Conservation (phyloP, 2,888 invertebrate species). For the Argyresthia goedartella region DNA sequence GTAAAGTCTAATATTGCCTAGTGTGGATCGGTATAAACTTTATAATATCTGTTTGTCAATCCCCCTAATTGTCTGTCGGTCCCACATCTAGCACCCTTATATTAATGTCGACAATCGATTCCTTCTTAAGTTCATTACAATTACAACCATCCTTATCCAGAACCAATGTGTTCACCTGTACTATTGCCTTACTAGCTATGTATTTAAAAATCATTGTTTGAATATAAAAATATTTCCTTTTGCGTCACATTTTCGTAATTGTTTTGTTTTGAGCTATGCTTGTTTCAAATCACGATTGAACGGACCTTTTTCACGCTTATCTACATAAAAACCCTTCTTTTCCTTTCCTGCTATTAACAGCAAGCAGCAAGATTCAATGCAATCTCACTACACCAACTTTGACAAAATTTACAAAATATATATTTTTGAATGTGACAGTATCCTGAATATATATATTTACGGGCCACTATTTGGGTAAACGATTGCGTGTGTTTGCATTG, state of each 20-base stretch:
- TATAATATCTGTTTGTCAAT: slow-evolving; percentile 4
- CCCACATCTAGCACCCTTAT: slow-evolving; percentile 46
- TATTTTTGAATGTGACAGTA: no score
- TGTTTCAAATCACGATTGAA: background rate
- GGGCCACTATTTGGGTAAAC: no score
- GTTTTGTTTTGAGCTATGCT: slow-evolving; percentile 1
- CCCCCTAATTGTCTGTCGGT: slow-evolving; percentile 20
- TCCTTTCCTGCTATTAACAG: background rate
- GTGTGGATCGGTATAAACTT: slow-evolving; percentile 3
- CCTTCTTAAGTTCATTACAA: background rate
- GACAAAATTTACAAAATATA: no score
- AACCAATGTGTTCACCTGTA: background rate
- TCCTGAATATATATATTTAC: no score
- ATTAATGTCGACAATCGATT: background rate
- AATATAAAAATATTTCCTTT: slow-evolving; percentile 5
- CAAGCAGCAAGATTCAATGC: background rate
- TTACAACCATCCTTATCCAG: background rate
- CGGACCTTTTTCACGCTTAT: background rate
- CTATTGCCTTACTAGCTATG: background rate
- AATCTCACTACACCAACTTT: no score
- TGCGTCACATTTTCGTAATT: background rate
- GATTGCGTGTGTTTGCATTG: background rate
- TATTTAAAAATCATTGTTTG: slow-evolving; percentile 1
- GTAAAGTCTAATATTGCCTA: slow-evolving; percentile 7
- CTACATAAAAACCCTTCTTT: background rate